Percentiles rank a stretch among this genome's conserved stretches.
These are phyloP conservation scores for Tylochromis polylepis DNA, from an alignment of 2,113 vertebrate species.

Conservation along the genomic window DNA sequence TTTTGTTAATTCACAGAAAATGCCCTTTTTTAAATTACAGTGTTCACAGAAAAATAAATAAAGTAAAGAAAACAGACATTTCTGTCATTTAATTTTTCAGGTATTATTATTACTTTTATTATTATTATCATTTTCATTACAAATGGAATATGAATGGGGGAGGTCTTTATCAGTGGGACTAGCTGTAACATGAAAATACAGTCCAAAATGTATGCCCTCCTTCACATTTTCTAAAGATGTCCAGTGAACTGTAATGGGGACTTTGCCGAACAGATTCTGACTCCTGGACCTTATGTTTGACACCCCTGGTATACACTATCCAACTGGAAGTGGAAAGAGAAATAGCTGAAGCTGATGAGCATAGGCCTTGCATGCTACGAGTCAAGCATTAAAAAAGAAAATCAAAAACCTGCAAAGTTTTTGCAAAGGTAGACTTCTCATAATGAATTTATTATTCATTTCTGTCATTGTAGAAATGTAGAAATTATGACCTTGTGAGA, in stretches of 20 bases:
- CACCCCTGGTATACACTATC: background rate
- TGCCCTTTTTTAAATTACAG: no score
- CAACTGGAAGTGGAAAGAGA: background rate
- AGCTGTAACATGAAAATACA: no score
- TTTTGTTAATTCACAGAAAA: no score
- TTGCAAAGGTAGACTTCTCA: background rate
- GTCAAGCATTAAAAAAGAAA: background rate
- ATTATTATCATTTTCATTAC: no score
- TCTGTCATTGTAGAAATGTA: background rate
- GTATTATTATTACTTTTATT: no score
- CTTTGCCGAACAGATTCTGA: background rate
- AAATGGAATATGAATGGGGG: no score
- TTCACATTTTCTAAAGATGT: background rate
- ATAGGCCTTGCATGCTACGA: background rate
- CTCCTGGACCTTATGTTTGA: background rate
- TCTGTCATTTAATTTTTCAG: no score
- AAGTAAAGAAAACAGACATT: no score
- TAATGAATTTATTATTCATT: background rate
- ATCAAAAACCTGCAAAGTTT: background rate
- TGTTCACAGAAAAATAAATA: no score
- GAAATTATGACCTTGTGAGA: background rate
- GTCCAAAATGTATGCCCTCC: no score
- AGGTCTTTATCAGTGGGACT: no score
- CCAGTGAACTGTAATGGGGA: background rate
- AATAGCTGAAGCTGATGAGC: background rate